Evolutionary conservation across 1,140 invertebrate species (phyloP), one percentile per base, ranked within the genome.

Genomic region (Goniozus legneri): DNA sequence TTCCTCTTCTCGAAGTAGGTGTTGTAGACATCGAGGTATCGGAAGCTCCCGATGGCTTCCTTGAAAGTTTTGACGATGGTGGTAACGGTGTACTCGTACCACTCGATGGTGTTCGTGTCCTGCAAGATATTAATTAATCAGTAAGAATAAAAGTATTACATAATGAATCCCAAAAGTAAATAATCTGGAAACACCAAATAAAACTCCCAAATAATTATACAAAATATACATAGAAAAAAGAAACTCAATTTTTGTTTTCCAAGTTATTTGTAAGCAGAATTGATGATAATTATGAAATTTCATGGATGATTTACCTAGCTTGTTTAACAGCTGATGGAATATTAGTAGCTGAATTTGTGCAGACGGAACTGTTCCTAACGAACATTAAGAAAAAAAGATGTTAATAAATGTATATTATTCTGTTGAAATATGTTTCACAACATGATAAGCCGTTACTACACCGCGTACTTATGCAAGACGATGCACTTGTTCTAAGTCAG

Each of bases 71-170:
- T 20, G 83, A 76, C n/a, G 79, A 78, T 14, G 83, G 74, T 8
- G 83, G 79, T 46, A 85, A 76, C 24, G 84, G 84, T 2, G 84
- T 86, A 44, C 82, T 83, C 22, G 82, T 84, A 15, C 84, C 83
- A 56, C 74, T 78, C 2, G 84, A 86, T 30, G 84, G 82, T 59
- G 84, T 86, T 70, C 83, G 76, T 68, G 84, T 82, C 67, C 84
- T 74, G 27, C 21, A 27, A 27, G 24, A 6, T 6, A 27, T 27
- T 27, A 6, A 10, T 27, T 27, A 27, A 6, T 27, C 24, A 6
- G n/a, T n/a, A n/a, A n/a, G n/a, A n/a, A n/a, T n/a, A n/a, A n/a
- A n/a, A n/a, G n/a, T n/a, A n/a, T n/a, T n/a, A n/a, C n/a, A n/a
- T n/a, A n/a, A n/a, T n/a, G n/a, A n/a, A n/a, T n/a, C n/a, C n/a